Conservation (phyloP, 2,113 vertebrate genomes). For the Corydoras sp. region DNA sequence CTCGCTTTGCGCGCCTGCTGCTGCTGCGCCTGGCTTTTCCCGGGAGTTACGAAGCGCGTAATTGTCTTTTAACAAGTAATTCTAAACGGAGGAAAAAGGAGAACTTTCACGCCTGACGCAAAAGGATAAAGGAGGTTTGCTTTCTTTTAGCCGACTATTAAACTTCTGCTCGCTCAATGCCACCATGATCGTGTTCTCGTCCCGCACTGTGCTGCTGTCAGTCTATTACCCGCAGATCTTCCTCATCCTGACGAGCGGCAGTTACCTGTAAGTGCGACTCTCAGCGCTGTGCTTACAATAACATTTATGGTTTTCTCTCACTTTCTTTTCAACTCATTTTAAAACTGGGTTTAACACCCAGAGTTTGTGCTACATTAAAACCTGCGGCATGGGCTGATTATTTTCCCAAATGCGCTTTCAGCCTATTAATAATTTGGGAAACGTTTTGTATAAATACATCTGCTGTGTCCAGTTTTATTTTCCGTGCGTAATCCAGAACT, state of each 20-base stretch:
- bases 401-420: too few species aligned
- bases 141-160: conserved; percentile 37
- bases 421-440: too few species aligned
- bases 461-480: too few species aligned
- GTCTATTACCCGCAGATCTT: conserved; percentile 96
- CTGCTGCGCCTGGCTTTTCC: conserved; percentile 64
- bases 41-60: conserved; percentile 72
- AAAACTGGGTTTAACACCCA: too few species aligned
- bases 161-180: conserved; percentile 59
- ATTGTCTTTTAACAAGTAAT: conserved; percentile 52
- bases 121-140: conserved; percentile 52
- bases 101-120: conserved; percentile 40
- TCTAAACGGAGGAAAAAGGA: conserved; percentile 50
- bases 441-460: too few species aligned
- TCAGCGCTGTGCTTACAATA: too few species aligned
- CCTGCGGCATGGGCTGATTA: too few species aligned
- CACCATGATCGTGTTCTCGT: conserved; percentile 91
- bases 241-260: conserved; percentile 94
- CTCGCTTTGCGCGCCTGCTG: conserved; percentile 64
- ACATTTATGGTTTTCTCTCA: too few species aligned
- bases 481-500: too few species aligned
- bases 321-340: too few species aligned
- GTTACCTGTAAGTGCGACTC: conserved; percentile 82
- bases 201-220: conserved; percentile 89
- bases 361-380: too few species aligned